phyloP scores from a whole-genome alignment of 2,888 invertebrate species.

The Sylvicola fuscatus region DNA sequence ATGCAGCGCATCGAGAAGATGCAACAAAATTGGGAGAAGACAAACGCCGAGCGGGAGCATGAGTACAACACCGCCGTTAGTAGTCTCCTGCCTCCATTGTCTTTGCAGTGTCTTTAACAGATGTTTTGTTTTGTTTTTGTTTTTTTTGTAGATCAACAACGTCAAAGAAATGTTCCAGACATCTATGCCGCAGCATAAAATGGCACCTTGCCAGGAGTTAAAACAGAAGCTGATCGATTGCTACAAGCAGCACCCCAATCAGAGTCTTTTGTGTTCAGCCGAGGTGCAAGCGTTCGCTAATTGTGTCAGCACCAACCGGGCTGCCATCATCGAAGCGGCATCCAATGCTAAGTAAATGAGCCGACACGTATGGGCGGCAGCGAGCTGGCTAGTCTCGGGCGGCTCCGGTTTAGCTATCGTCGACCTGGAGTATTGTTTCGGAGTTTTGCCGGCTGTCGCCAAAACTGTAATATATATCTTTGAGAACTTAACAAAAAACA shows the following conservation, averaged over 20 bases:
- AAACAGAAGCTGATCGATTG: conserved; percentile 35
- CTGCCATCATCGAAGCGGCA: conserved; percentile 18
- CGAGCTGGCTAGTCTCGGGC: too few species aligned
- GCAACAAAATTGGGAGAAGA: conserved; percentile 32
- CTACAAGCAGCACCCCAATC: conserved; percentile 34
- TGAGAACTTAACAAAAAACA: too few species aligned
- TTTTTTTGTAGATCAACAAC: conserved; percentile 12
- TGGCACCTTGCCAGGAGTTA: conserved; percentile 32
- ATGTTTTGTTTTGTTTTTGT: conserved; percentile 7
- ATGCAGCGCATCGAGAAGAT: conserved; percentile 30
- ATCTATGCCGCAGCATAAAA: conserved; percentile 18
- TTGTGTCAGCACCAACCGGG: conserved; percentile 36
- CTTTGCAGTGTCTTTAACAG: not conserved
- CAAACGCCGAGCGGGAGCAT: conserved; percentile 32
- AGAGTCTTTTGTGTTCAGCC: conserved; percentile 35
- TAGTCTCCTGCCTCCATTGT: conserved; percentile 3
- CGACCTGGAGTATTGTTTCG: too few species aligned
- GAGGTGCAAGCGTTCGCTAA: conserved; percentile 37
- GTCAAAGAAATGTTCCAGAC: conserved; percentile 23
- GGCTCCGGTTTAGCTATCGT: too few species aligned
- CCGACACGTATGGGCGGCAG: too few species aligned
- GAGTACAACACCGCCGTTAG: conserved; percentile 34
- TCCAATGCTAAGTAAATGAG: too few species aligned
- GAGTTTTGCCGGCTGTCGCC: too few species aligned
- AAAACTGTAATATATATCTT: too few species aligned